These are phyloP conservation scores for Chloroceryle inda DNA, from an alignment of 2,797 vertebrate genomes.

Conservation along the genomic window DNA sequence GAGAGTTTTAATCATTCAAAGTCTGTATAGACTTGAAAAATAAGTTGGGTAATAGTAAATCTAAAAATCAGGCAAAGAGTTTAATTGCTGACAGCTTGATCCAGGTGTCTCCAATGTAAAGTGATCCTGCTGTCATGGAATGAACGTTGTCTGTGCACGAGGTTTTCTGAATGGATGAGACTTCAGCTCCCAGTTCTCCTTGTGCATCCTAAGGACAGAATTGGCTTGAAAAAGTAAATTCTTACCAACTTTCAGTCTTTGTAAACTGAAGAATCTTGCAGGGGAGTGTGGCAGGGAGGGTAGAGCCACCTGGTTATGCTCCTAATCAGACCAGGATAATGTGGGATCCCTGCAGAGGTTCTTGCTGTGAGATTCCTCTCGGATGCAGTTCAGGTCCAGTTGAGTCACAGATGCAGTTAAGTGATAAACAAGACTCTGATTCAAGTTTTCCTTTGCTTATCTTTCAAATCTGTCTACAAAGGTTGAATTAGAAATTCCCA, in stretches of 20 bases:
- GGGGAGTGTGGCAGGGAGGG: neutral
- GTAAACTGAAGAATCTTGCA: rapidly evolving
- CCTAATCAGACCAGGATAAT: neutral
- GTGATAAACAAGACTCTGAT: slow-evolving; percentile 34
- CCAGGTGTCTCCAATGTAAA: neutral
- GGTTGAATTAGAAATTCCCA: neutral
- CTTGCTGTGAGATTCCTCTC: neutral
- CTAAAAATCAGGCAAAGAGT: neutral
- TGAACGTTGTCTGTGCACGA: neutral
- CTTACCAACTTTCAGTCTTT: neutral
- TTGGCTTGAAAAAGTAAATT: neutral
- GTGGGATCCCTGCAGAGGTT: neutral
- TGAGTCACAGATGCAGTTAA: slow-evolving; percentile 48
- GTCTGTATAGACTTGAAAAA: neutral
- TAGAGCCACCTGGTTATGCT: neutral
- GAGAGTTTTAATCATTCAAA: neutral
- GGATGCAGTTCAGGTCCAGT: neutral
- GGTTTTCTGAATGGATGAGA: neutral
- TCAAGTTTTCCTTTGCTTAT: slow-evolving; percentile 25
- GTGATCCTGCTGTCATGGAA: neutral
- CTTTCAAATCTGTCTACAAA: neutral
- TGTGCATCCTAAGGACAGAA: neutral
- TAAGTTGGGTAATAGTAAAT: neutral
- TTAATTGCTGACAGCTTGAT: neutral
- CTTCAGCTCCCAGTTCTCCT: neutral